Base-by-base conservation (phyloP, 2,113 vertebrate species). In the Mesembrinibis cayennensis region DNA sequence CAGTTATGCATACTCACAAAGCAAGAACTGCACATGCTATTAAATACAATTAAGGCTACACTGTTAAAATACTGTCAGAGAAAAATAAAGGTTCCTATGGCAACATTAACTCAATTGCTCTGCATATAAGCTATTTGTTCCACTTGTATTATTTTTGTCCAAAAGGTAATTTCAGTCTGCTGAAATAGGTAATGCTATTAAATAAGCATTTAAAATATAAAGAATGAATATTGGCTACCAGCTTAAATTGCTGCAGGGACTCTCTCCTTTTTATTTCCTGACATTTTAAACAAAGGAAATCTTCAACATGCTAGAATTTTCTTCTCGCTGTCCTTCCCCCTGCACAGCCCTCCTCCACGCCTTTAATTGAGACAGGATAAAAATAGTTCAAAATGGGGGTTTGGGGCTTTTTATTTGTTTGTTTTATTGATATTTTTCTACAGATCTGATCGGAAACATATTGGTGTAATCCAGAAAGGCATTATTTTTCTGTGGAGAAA, bases 1-100 rank as follows among this genome's bases (percentile, higher is more conserved):
- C 89, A 72, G 61, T 44, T 82, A 50, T 30, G 20, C 16, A 65
- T 3, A 15, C 19, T 61, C n/a, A 72, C 11, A 80, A 74, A 44
- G 44, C 26, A 87, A 69, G 56, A 90, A 45, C n/a, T 44, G 62
- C 26, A 69, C 14, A 58, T 55, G 73, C 53, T 82, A 87, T 87
- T 94, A 93, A 88, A 90, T n/a, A 22, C 32, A 91, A 93, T 97
- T 96, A 95, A 82, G 42, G 66, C 59, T 70, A 61, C 26, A 30
- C 62, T 34, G 53, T 82, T 95, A 93, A 95, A 95, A 97, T 55
- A 91, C 26, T 4, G 16, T 8, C 53, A 93, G 71, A 80, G 70
- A 87, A 95, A 97, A 62, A 95, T 26, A 89, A 95, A 96, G 87
- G 96, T 96, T 97, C 82, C 95, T 88, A 95, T 94, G 79, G 93